These are phyloP conservation scores for Yponomeuta plumbellus DNA, from an alignment of 2,888 invertebrate species.

Conservation along the genomic window DNA sequence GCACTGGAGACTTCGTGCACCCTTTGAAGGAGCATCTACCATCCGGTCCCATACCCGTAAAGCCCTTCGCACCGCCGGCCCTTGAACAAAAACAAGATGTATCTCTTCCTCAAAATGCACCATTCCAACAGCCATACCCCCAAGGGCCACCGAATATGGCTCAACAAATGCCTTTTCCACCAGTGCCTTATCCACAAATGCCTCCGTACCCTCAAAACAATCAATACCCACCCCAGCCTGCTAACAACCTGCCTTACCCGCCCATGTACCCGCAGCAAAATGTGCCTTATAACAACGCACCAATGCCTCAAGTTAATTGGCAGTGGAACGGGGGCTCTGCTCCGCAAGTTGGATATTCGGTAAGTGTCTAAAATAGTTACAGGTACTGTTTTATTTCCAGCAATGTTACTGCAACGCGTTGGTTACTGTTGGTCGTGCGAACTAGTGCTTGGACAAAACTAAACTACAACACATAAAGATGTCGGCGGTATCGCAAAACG, in stretches of 20 bases:
- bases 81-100: not conserved
- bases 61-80: constrained; percentile 13
- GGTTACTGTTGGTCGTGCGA: no score
- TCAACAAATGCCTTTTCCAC: not conserved
- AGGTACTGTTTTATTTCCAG: not conserved
- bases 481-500: no score
- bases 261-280: constrained; percentile 4
- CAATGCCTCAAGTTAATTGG: constrained; percentile 10
- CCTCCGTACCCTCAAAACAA: constrained; percentile 12
- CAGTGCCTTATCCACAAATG: not conserved
- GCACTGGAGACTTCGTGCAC: constrained; percentile 35
- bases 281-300: not conserved
- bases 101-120: not conserved
- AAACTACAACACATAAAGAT: no score
- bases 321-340: constrained; percentile 10
- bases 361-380: constrained; percentile 1
- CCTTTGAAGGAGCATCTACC: constrained; percentile 45
- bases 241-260: not conserved
- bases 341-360: constrained; percentile 5
- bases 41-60: constrained; percentile 35
- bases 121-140: no score
- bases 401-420: not conserved
- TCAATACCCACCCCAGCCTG: not conserved
- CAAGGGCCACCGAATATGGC: not conserved
- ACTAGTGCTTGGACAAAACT: no score